These are phyloP conservation scores for Cotesia typhae DNA, from an alignment of 1,140 invertebrate species.

Conservation along the genomic window DNA sequence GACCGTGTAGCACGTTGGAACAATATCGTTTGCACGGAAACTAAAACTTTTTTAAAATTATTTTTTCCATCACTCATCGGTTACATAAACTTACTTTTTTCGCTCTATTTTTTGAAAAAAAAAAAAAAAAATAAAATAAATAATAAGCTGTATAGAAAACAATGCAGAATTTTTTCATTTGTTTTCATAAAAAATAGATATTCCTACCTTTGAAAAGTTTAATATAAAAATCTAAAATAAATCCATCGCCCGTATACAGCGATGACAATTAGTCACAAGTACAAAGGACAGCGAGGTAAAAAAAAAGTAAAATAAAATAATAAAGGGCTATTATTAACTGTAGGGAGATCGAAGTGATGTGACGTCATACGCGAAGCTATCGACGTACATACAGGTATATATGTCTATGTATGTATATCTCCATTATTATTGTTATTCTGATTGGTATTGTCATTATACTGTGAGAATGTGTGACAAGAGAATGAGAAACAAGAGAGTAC, in stretches of 20 bases:
- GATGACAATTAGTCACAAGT: constrained; percentile 23
- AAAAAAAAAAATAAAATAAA: no score
- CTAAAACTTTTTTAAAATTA: no score
- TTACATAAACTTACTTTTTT: no score
- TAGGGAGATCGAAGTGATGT: constrained; percentile 18
- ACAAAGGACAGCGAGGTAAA: constrained; percentile 1
- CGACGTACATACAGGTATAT: no score
- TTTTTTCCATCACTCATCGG: no score
- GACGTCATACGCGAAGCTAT: background rate
- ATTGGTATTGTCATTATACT: constrained; percentile 15
- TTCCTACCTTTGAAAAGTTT: no score
- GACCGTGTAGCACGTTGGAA: background rate
- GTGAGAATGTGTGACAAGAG: constrained; percentile 5
- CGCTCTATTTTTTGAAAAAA: no score
- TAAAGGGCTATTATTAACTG: constrained; percentile 3
- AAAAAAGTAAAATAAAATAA: constrained; percentile 16
- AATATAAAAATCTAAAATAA: background rate
- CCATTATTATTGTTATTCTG: background rate
- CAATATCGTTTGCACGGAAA: background rate
- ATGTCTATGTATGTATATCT: background rate
- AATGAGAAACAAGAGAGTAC: constrained; percentile 31
- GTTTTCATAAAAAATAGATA: no score
- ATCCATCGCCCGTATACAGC: background rate
- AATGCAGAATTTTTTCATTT: no score
- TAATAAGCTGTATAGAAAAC: no score